Base-by-base conservation (phyloP, 92 coral and sea anemone species). In the Siderastrea siderea region DNA sequence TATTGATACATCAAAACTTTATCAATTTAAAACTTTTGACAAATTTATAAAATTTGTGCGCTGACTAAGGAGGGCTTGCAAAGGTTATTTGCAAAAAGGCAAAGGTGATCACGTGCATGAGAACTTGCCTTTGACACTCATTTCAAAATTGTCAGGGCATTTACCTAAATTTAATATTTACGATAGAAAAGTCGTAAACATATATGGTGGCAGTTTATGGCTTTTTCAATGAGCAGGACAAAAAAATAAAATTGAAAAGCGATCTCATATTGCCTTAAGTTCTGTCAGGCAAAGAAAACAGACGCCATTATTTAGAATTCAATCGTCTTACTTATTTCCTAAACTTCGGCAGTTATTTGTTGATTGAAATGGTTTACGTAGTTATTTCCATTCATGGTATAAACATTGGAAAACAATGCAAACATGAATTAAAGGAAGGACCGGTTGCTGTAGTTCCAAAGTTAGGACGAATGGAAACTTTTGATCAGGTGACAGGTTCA, bases 241-340 rank as follows among this genome's bases (percentile, higher is more conserved):
- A 77, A 77, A 77, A 77, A 26, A 12, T 47, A 26, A 51, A 8
- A 74, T 74, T 74, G 47, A 3, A 38, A 58, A 0, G 66, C 16
- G 16, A 58, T 77, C 69, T 44, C 47, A 19, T 13, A 74, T 16
- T 46, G 26, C 10, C 48, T 60, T 16, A n/a, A 6, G 49, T 7
- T 76, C 48, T 49, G 68, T 77, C 49, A 19, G 6, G n/a, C 26
- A 15, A 77, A 12, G 5, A 49, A 57, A 77, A 77, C 81, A 77
- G 45, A 13, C 38, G n/a, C 26, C 53, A 15, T 51, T n/a, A 50
- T 51, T 46, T 8, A 43, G 54, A 53, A 43, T 58, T 61, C 26
- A 7, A 47, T 58, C 9, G 4, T 4, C 55, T 43, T 15, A 44
- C 68, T 46, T 45, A 45, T 77, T 77, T 77, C 67, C 68, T 77